Base-by-base conservation (phyloP, 2,113 vertebrate species). In the Atherinomorus stipes region DNA sequence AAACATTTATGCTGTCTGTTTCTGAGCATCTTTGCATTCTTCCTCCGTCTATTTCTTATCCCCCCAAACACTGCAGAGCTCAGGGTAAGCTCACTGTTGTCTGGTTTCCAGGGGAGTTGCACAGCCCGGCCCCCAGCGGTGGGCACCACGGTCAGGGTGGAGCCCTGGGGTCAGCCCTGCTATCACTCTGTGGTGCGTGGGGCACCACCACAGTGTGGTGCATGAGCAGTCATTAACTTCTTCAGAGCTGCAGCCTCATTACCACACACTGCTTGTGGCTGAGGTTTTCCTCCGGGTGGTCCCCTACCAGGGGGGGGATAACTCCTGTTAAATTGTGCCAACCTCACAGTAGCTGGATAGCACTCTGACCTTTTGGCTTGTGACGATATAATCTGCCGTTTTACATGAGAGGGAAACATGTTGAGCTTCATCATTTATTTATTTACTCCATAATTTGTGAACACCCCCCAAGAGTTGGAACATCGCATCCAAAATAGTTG, bases 261-360 rank as follows among this genome's bases (percentile, higher is more conserved):
- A 86, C 80, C 72, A 61, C 77, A 71, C 74, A 21, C 44, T 34
- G 53, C 21, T 49, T 56, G 0, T 56, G 73, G 45, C 79, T 59
- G 81, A 77, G 84, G 56, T 72, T 81, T 19, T 85, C 67, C 78
- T 76, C 64, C 26, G 65, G 81, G 78, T 72, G 87, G 69, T 73
- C 66, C 72, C 37, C 53, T 49, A 50, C 53, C 68, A 49, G 50
- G 11, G 68, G 52, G 10, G 68, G 78, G 68, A 47, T 44, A 31
- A 82, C 12, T 67, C 69, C 64, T 85, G 57, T 71, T 87, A 80
- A 82, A 80, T 31, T 71, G 66, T 44, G 54, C 64, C 77, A 72
- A 31, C 63, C 45, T 73, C 51, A 60, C 4, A 7, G 50, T 76
- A 42, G 71, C 62, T 57, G 56, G 57, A 63, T 49, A 5, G 56